Base-by-base conservation (phyloP, 35 echinoderm and acorn worm species). In the Eucidaris tribuloides region DNA sequence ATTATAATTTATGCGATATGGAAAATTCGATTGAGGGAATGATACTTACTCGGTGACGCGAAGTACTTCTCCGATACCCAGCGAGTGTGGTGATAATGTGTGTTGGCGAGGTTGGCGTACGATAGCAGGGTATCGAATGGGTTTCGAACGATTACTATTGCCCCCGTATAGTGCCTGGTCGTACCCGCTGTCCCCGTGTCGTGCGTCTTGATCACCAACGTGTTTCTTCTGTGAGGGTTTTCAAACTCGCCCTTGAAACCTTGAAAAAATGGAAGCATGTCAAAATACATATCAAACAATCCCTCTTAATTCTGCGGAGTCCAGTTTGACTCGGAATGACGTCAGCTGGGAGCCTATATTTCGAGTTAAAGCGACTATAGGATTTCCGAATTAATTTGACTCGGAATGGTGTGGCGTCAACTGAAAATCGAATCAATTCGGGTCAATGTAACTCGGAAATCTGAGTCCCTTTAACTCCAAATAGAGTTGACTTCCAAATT, bases 51-150 rank as follows among this genome's bases (percentile, higher is more conserved):
- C 37, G 14, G 6, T 7, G 59, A 56, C 9, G 7, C 23, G 63
- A 89, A 89, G 7, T 57, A 42, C 17, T 61, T 45, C 3, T 13
- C 14, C 6, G 45, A 14, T 3, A 79, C 87, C 20, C 7, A 71
- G 4, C 79, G 62, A 13, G 87, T 89, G 42, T 89, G 81, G 1
- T 65, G 79, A 1, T 40, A 30, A 14, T 64, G 17, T 17, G 24
- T 32, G 15, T 34, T 83, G 19, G 22, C 22, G 28, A 80, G 41
- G 60, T 89, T 89, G 18, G 81, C 81, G 5, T 89, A 48, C 7
- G 87, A 32, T 17, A 89, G 63, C 19, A 89, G n/a, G 13, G 87
- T 80, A 39, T 62, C 52, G 45, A 83, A 89, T 2, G 87, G 87
- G 39, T 83, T 62, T 23, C 87, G 58, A 44, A 89, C 35, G 7